Evolutionary conservation across 2,888 invertebrate species (phyloP).

Genomic region (Nomada goodeniana): DNA sequence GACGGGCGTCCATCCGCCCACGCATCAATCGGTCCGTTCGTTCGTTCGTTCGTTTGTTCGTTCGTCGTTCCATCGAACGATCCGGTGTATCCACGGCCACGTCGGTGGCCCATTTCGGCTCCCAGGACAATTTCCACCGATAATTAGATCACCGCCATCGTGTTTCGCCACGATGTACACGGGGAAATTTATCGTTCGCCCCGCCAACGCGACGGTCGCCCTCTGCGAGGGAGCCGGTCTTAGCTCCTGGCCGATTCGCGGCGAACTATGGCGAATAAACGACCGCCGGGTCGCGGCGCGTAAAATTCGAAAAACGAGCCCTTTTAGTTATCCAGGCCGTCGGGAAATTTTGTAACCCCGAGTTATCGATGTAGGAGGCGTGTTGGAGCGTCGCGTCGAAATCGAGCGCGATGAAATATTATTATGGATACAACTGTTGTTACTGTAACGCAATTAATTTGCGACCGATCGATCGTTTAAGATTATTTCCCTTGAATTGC

Average conservation of each 20-base stretch:
- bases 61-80: conserved; percentile 48
- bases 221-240: not conserved
- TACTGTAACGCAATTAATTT: no score
- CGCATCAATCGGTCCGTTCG: conserved; percentile 41
- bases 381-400: not conserved
- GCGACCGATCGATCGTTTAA: no score
- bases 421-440: no score
- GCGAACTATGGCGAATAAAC: conserved; percentile 20
- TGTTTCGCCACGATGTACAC: conserved; percentile 67
- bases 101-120: conserved; percentile 53
- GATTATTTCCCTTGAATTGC: no score
- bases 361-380: not conserved
- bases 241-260: not conserved
- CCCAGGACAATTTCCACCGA: conserved; percentile 72
- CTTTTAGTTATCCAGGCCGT: conserved; percentile 16
- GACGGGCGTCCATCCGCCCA: conserved; percentile 24
- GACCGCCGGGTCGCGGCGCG: not conserved
- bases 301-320: not conserved
- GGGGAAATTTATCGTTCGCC: conserved; percentile 65
- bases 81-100: conserved; percentile 50
- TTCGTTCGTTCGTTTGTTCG: conserved; percentile 42
- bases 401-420: not conserved
- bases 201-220: conserved; percentile 34
- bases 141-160: conserved; percentile 72
- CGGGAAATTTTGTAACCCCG: not conserved